These are phyloP conservation scores for Calliphora vomitoria DNA, from an alignment of 2,888 invertebrate genomes.

Conservation along the genomic window DNA sequence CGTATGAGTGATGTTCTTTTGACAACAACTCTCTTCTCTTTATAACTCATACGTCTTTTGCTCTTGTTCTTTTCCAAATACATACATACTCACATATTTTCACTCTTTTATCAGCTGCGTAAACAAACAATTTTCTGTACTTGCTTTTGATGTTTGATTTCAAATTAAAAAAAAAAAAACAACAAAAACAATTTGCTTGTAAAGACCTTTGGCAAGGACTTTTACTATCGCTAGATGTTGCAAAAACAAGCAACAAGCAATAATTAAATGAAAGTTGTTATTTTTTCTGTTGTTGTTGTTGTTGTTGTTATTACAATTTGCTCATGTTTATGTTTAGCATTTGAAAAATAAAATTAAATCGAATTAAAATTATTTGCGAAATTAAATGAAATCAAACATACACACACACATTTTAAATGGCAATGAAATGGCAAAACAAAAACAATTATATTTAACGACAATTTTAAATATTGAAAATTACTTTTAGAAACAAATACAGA, in stretches of 20 bases:
- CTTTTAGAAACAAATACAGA: background rate
- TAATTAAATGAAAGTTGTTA: conserved; percentile 72
- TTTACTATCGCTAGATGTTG: conserved; percentile 60
- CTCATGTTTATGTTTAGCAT: conserved; percentile 51
- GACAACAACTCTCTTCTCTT: background rate
- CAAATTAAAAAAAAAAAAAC: background rate
- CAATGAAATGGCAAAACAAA: conserved; percentile 65
- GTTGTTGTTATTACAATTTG: conserved; percentile 29
- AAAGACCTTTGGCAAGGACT: conserved; percentile 71
- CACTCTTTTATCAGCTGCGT: conserved; percentile 24
- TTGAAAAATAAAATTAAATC: conserved; percentile 28
- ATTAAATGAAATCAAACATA: conserved; percentile 7
- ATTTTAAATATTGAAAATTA: conserved; percentile 51
- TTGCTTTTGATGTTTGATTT: conserved; percentile 10
- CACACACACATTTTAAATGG: conserved; percentile 29
- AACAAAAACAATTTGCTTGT: conserved; percentile 35
- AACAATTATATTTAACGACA: conserved; percentile 46
- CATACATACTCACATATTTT: background rate
- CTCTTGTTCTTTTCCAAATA: background rate
- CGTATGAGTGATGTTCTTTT: conserved; percentile 54
- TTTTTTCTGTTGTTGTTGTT: conserved; percentile 38
- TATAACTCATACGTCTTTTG: conserved; percentile 52
- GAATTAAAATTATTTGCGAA: conserved; percentile 58
- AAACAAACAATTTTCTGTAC: background rate
- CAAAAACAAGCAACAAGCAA: conserved; percentile 39